These are phyloP conservation scores for Brachirus orientalis DNA, from an alignment of 2,113 vertebrate genomes.

Conservation along the genomic window DNA sequence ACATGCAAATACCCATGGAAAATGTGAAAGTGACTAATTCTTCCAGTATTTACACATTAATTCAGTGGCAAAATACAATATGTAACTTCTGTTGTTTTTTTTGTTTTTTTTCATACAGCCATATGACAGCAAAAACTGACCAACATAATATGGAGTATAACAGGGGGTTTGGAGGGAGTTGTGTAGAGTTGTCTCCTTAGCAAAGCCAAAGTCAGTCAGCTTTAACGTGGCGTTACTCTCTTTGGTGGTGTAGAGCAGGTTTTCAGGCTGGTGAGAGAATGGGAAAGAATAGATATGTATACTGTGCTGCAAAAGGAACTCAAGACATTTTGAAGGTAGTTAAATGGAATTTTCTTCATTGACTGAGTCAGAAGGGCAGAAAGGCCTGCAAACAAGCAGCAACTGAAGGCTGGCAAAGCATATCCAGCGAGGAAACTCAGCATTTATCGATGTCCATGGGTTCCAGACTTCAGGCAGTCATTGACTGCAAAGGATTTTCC, in stretches of 20 bases:
- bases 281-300: background rate
- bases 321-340: too few species aligned
- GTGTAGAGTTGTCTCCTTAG: slow-evolving; percentile 90
- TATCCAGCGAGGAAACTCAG: too few species aligned
- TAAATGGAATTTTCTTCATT: too few species aligned
- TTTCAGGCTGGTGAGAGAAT: slow-evolving; percentile 84
- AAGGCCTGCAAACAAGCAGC: too few species aligned
- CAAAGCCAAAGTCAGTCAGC: slow-evolving; percentile 94
- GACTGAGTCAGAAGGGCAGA: too few species aligned
- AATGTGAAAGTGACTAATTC: slow-evolving; percentile 4
- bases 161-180: slow-evolving; percentile 80
- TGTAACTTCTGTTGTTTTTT: background rate
- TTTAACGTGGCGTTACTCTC: slow-evolving; percentile 88
- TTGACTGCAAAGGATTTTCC: too few species aligned
- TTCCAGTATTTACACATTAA: background rate
- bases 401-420: too few species aligned
- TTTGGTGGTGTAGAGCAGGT: slow-evolving; percentile 92
- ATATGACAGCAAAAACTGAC: slow-evolving; percentile 44
- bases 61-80: too few species aligned
- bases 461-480: too few species aligned
- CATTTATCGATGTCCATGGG: too few species aligned
- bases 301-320: too few species aligned
- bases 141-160: slow-evolving; percentile 76
- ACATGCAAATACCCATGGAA: slow-evolving; percentile 14
- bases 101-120: too few species aligned